Evolutionary conservation across 2,888 invertebrate genomes (phyloP).

Genomic region (Ectropis crepuscularia): DNA sequence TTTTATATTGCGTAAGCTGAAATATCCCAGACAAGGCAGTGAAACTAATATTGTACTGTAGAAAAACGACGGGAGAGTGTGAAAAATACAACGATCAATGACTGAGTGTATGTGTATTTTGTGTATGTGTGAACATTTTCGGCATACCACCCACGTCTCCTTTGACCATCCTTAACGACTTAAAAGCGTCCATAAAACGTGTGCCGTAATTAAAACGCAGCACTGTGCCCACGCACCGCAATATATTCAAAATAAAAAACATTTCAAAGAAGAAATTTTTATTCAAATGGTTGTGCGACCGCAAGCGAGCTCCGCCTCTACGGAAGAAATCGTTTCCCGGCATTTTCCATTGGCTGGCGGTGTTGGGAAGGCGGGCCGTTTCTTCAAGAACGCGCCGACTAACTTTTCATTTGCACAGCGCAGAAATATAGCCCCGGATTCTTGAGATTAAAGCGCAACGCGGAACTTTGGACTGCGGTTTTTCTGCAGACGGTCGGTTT

Average conservation of each 20-base stretch:
- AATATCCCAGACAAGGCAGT: no score
- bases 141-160: conserved; percentile 27
- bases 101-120: no score
- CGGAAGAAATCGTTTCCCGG: conserved; percentile 80
- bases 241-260: conserved; percentile 78
- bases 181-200: conserved; percentile 43
- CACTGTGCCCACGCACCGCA: conserved; percentile 57
- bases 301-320: conserved; percentile 76
- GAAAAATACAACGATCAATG: no score
- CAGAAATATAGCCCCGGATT: conserved; percentile 72
- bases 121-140: conserved; percentile 4
- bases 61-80: no score
- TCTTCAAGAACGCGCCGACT: conserved; percentile 74
- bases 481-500: conserved; percentile 61
- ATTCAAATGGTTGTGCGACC: conserved; percentile 80
- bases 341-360: conserved; percentile 80
- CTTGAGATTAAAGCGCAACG: conserved; percentile 75
- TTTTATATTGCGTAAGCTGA: no score
- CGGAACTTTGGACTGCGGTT: conserved; percentile 77
- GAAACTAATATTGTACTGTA: no score
- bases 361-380: conserved; percentile 69
- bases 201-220: conserved; percentile 45
- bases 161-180: conserved; percentile 33
- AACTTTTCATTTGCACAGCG: conserved; percentile 83
- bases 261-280: conserved; percentile 77